A percentile compares a stretch with the other conserved stretches of the same genome.
phyloP scores from a whole-genome alignment of 2,888 invertebrate species.

The Eilema caniola region DNA sequence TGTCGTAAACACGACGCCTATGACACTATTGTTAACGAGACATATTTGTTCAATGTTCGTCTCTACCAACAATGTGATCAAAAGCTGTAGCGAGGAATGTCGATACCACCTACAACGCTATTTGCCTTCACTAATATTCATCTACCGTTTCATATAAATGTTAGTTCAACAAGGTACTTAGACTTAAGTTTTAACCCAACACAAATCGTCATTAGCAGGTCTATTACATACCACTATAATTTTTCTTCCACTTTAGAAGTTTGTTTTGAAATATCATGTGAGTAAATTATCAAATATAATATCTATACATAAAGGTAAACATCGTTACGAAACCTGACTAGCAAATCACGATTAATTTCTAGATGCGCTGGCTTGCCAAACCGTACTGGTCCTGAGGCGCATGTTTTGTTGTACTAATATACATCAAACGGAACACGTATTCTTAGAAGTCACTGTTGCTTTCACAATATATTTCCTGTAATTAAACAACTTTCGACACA shows the following conservation, averaged over 20 bases:
- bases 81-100: conserved; percentile 57
- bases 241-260: background rate
- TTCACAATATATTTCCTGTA: conserved; percentile 54
- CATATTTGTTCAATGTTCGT: conserved; percentile 56
- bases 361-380: background rate
- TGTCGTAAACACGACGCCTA: conserved; percentile 55
- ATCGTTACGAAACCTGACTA: background rate
- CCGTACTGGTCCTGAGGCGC: background rate
- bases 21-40: conserved; percentile 49
- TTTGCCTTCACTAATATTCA: conserved; percentile 28
- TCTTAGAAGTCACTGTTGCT: conserved; percentile 14
- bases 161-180: background rate
- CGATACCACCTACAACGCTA: conserved; percentile 43
- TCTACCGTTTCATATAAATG: background rate
- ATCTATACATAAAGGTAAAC: background rate
- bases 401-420: background rate
- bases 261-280: background rate
- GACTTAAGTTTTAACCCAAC: background rate
- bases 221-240: conserved; percentile 4
- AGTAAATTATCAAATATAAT: conserved; percentile 1
- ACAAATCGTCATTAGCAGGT: background rate
- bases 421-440: background rate
- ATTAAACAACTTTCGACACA: conserved; percentile 61
- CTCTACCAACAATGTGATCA: conserved; percentile 51
- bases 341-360: background rate